Percentiles rank a stretch among this genome's conserved stretches.
Evolutionary conservation across 2,797 vertebrate genomes (phyloP).

Genomic region (Petrocephalus schoutedeni): DNA sequence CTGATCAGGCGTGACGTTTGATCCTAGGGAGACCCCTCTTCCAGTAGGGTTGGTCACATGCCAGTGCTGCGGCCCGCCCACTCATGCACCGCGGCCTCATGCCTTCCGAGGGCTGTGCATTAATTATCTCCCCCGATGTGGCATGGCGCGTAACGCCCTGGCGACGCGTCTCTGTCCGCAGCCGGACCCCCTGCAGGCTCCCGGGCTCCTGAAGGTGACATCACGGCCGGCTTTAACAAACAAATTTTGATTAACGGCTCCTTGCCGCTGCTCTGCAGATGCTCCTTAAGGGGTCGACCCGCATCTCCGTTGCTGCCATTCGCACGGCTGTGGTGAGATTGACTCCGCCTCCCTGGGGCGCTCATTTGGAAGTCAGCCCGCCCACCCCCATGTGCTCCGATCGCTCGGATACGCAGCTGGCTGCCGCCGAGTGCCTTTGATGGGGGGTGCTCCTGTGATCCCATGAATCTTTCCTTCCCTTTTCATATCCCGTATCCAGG

Average conservation of each 20-base stretch:
- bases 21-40: background rate
- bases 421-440: background rate
- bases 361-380: background rate
- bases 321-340: background rate
- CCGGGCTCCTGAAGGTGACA: background rate
- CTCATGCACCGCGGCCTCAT: background rate
- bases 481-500: background rate
- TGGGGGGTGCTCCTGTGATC: background rate
- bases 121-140: background rate
- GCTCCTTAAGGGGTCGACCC: background rate
- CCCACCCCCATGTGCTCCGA: background rate
- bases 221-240: background rate
- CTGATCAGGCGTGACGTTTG: background rate
- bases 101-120: background rate
- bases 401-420: background rate
- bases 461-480: background rate
- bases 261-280: background rate
- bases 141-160: background rate
- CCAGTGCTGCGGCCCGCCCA: background rate
- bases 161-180: background rate
- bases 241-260: background rate
- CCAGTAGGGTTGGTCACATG: background rate
- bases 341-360: background rate
- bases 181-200: background rate
- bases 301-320: background rate